Percentiles rank a stretch among this genome's conserved stretches.
phyloP scores from a whole-genome alignment of 2,888 invertebrate genomes.

The Blera fallax region DNA sequence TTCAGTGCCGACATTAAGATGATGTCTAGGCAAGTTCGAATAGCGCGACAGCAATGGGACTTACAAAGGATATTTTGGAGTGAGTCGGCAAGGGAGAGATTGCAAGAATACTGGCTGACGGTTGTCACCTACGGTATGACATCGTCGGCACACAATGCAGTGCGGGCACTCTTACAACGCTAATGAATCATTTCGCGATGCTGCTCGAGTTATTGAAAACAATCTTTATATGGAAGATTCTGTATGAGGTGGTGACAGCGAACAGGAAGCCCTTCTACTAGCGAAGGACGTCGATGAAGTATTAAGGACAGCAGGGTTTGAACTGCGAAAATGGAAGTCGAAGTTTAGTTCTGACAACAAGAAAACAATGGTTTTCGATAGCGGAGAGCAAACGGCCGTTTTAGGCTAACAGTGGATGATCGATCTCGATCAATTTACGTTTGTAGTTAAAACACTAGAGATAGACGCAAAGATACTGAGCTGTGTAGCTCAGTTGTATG shows the following conservation, averaged over 20 bases:
- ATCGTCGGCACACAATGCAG: constrained; percentile 25
- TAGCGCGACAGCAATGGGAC: constrained; percentile 57
- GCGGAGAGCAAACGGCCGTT: background rate
- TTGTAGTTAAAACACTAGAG: no score
- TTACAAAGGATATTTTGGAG: constrained; percentile 50
- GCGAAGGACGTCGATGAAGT: background rate
- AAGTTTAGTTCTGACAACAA: background rate
- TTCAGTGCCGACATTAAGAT: constrained; percentile 29
- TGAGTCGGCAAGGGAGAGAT: background rate
- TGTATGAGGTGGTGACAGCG: background rate
- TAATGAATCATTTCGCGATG: background rate
- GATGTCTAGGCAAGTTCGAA: constrained; percentile 33
- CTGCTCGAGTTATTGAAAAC: background rate
- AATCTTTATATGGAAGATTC: constrained; percentile 46
- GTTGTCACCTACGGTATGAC: constrained; percentile 32
- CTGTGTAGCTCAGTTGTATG: constrained; percentile 22
- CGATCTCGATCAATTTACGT: constrained; percentile 1
- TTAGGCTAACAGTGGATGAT: constrained; percentile 34
- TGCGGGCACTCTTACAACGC: constrained; percentile 11
- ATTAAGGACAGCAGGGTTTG: background rate
- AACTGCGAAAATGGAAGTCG: constrained; percentile 14
- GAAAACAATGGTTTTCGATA: background rate
- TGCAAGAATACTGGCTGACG: constrained; percentile 33
- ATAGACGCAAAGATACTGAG: constrained; percentile 20
- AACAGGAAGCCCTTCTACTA: background rate